Base-by-base conservation (phyloP, 2,113 vertebrate species). In the Macrotis lagotis region DNA sequence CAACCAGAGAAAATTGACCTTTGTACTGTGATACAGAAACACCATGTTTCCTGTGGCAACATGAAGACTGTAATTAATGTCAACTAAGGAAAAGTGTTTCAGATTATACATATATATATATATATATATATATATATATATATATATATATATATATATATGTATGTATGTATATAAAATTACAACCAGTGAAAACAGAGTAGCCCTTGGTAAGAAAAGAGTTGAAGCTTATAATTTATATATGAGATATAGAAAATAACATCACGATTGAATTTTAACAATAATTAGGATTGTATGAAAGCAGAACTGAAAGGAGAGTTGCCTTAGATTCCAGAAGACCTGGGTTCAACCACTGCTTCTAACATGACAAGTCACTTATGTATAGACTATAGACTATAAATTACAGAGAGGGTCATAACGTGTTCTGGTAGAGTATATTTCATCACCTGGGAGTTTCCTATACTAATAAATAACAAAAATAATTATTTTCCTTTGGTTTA, bases 401-500 rank as follows among this genome's bases (percentile, higher is more conserved):
- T 44, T 83, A 16, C 12, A 83, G 66, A 44, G 37, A 83, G 0
- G 6, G 6, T 22, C 16, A 4, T 83, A n/a, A 83, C 19, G 5
- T 44, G 5, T 83, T n/a, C 44, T 83, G 66, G 16, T 16, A 83
- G 37, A 74, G 37, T n/a, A 5, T 19, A 2, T 83, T 44, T 83
- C 1, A 14, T 83, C 6, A 83, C 14, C 5, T 44, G 19, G 6
- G n/a, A 19, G 19, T 83, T 83, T 83, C n/a, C 16, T 83, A 74
- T 74, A 83, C 44, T 83, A 44, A n/a, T 44, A 83, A n/a, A 83
- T 19, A 44, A 83, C 16, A 83, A 44, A 83, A 83, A 83, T 8
- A 83, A 83, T 83, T 83, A 83, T 8, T 44, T 96, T 97, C 96
- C 44, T 51, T 95, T 96, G 52, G 24, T 94, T 83, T 95, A 91